Evolutionary conservation across 2,888 invertebrate species (phyloP).

Genomic region (Chymomyza procnemis): DNA sequence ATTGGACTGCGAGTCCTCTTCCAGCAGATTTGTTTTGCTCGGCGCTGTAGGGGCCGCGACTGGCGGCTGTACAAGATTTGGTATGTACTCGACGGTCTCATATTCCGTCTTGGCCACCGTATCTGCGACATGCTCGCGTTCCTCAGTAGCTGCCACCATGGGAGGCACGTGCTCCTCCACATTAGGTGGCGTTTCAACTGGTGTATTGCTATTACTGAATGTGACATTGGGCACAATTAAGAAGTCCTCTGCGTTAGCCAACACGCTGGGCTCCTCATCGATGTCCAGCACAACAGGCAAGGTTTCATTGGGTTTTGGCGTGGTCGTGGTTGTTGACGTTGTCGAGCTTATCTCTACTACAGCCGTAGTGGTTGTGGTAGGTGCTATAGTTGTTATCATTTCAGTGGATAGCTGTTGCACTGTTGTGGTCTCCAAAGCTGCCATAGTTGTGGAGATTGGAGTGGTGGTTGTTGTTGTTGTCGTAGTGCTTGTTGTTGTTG

Average conservation of each 20-base stretch:
- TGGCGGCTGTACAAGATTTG: slow-evolving; percentile 63
- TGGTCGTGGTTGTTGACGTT: slow-evolving; percentile 52
- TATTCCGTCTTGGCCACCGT: slow-evolving; percentile 73
- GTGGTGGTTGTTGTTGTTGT: slow-evolving; percentile 45
- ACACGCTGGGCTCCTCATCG: slow-evolving; percentile 27
- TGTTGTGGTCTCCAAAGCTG: slow-evolving; percentile 19
- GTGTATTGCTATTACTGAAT: slow-evolving; percentile 18
- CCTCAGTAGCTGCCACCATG: slow-evolving; percentile 10
- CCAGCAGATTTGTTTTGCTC: slow-evolving; percentile 59
- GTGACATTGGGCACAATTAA: slow-evolving; percentile 22
- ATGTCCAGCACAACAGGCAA: slow-evolving; percentile 61
- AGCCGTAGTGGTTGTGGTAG: slow-evolving; percentile 35
- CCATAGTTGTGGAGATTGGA: slow-evolving; percentile 38
- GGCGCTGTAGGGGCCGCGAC: slow-evolving; percentile 29
- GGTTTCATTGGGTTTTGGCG: slow-evolving; percentile 54
- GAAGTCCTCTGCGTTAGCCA: slow-evolving; percentile 8
- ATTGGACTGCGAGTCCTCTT: slow-evolving; percentile 76
- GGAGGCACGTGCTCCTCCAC: slow-evolving; percentile 13
- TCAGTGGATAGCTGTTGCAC: background rate
- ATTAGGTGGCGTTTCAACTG: background rate
- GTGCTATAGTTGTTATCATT: slow-evolving; percentile 3
- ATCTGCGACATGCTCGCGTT: slow-evolving; percentile 40
- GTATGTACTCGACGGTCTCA: slow-evolving; percentile 75
- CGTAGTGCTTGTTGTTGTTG: slow-evolving; percentile 25
- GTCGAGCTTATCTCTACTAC: slow-evolving; percentile 60